These are phyloP conservation scores for Peromyscus attwateri DNA, from an alignment of 2,797 vertebrate genomes.

Conservation along the genomic window DNA sequence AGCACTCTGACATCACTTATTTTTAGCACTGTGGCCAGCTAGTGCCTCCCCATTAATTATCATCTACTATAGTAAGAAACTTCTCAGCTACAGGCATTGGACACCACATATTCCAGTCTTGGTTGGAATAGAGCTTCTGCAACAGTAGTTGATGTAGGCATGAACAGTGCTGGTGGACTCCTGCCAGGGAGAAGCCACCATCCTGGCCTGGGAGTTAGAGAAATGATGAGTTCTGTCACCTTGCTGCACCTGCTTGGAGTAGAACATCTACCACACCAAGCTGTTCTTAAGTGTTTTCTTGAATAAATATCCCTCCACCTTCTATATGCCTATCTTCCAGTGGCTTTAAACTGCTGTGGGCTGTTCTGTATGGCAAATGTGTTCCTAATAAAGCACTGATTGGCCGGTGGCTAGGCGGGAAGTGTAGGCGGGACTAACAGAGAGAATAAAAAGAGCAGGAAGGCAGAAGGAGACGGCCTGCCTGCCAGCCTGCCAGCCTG, in stretches of 20 bases:
- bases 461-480: no score
- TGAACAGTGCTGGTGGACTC: background rate
- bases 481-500: no score
- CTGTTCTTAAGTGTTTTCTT: background rate
- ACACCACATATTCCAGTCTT: background rate
- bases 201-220: background rate
- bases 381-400: no score
- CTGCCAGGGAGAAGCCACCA: background rate
- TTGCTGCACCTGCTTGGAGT: background rate
- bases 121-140: background rate
- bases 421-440: no score
- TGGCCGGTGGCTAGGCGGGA: no score
- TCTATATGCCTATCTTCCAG: background rate
- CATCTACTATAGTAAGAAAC: background rate
- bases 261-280: background rate
- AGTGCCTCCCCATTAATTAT: background rate
- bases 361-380: no score
- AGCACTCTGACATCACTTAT: background rate
- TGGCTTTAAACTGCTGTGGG: background rate
- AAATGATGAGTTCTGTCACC: background rate
- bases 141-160: background rate
- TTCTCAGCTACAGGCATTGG: no score
- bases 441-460: no score
- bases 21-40: background rate
- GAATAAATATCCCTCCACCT: background rate